Evolutionary conservation across 2,888 invertebrate species (phyloP).

Genomic region (Abrostola triplasia): DNA sequence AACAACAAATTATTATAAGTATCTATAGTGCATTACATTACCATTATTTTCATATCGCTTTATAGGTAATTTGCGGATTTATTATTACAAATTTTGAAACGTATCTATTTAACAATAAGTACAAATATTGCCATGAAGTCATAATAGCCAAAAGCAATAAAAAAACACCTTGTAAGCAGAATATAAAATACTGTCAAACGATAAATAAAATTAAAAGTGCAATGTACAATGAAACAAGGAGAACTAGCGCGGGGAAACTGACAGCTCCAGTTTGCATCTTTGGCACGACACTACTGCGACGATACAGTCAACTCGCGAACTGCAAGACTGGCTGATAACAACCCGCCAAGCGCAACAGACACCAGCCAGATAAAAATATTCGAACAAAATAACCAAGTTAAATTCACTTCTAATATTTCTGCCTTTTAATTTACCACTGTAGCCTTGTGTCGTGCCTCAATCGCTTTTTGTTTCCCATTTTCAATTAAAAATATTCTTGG

Average conservation of each 20-base stretch:
- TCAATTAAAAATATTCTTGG: slow-evolving; percentile 55
- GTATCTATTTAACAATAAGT: no score
- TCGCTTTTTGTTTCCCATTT: slow-evolving; percentile 61
- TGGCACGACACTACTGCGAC: slow-evolving; percentile 52
- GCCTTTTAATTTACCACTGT: slow-evolving; percentile 67
- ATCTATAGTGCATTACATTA: not conserved
- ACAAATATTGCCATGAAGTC: no score
- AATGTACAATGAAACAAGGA: slow-evolving; percentile 15
- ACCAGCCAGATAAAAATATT: slow-evolving; percentile 64
- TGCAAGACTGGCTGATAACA: slow-evolving; percentile 62
- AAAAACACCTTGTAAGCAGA: no score
- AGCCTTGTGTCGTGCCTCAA: slow-evolving; percentile 48
- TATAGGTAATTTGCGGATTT: no score
- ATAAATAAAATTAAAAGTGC: slow-evolving; percentile 2
- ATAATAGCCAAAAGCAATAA: no score
- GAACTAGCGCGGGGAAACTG: slow-evolving; percentile 14
- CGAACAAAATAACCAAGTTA: slow-evolving; percentile 54
- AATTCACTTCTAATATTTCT: slow-evolving; percentile 65
- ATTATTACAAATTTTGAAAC: no score
- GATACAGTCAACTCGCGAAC: slow-evolving; percentile 61
- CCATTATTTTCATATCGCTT: no score
- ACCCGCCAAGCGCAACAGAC: slow-evolving; percentile 65
- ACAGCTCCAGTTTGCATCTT: slow-evolving; percentile 54
- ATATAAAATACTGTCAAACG: no score
- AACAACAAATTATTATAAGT: slow-evolving; percentile 40